A percentile compares a stretch with the other conserved stretches of the same genome.
Conservation (phyloP, 2,797 vertebrate species). For the Tolypeutes matacus region DNA sequence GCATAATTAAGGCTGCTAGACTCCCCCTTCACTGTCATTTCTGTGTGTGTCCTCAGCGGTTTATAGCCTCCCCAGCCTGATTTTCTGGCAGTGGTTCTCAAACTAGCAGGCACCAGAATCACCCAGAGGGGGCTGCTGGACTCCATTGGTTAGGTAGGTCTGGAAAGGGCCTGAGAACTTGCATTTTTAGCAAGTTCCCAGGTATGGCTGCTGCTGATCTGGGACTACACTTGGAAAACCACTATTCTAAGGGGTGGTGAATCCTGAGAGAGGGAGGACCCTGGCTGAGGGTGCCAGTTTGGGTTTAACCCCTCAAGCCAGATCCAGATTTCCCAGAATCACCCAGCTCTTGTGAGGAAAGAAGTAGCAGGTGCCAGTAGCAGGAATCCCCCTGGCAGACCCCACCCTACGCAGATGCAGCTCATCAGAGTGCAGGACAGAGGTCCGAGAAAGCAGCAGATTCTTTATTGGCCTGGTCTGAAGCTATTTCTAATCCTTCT, state of each 20-base stretch:
- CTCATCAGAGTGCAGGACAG: background rate
- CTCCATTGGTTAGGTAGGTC: background rate
- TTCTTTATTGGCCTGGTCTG: background rate
- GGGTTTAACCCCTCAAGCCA: background rate
- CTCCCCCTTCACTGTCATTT: background rate
- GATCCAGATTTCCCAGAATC: background rate
- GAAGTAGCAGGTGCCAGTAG: background rate
- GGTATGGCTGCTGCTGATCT: background rate
- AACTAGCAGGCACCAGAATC: background rate
- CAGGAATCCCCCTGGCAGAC: background rate
- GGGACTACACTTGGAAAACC: background rate
- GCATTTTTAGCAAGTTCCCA: background rate
- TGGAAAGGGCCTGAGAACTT: background rate
- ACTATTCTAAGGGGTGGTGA: background rate
- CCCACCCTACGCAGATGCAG: rapidly evolving
- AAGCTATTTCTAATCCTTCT: background rate
- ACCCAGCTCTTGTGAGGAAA: background rate
- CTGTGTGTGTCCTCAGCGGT: background rate
- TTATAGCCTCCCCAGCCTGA: background rate
- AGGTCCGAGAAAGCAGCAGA: background rate
- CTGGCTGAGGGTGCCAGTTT: background rate
- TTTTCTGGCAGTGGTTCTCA: background rate
- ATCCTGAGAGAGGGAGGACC: background rate
- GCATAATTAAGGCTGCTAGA: background rate
- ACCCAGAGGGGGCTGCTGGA: background rate